Evolutionary conservation across 1,140 invertebrate species (phyloP).

Genomic region (Hyles vespertilio): DNA sequence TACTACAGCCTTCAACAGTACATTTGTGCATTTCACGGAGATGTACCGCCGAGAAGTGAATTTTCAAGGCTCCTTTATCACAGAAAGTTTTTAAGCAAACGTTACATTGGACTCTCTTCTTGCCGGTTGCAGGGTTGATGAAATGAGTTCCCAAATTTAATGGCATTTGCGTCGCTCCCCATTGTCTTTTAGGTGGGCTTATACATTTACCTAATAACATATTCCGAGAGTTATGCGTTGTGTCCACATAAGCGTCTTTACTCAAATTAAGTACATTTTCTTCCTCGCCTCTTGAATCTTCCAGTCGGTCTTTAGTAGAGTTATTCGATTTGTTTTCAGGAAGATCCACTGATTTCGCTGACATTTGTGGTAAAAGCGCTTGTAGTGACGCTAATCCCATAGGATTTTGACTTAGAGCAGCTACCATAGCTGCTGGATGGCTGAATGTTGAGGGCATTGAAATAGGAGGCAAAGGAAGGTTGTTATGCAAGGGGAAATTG

Average conservation of each 20-base stretch:
- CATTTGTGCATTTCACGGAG: conserved; percentile 99
- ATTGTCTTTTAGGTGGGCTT: conserved; percentile 93
- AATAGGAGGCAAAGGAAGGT: conserved; percentile 79
- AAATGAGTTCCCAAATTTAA: conserved; percentile 92
- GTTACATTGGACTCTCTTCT: conserved; percentile 98
- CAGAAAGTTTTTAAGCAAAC: conserved; percentile 99
- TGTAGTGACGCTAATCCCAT: conserved; percentile 66
- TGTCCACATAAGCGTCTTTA: conserved; percentile 72
- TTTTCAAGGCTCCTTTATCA: conserved; percentile 99
- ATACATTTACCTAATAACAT: conserved; percentile 83
- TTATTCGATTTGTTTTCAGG: conserved; percentile 42
- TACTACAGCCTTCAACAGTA: conserved; percentile 98
- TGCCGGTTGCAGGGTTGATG: conserved; percentile 93
- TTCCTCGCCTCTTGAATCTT: conserved; percentile 78
- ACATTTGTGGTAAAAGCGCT: conserved; percentile 65
- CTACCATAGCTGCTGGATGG: conserved; percentile 76
- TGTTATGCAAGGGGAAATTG: conserved; percentile 78
- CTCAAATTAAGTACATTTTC: conserved; percentile 85
- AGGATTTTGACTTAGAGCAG: conserved; percentile 70
- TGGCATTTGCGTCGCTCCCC: conserved; percentile 88
- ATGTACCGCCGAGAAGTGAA: conserved; percentile 99
- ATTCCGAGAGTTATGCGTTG: conserved; percentile 67
- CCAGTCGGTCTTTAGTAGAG: conserved; percentile 33
- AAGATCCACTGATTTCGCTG: conserved; percentile 40
- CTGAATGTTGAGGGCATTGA: conserved; percentile 69